Conservation (phyloP, 2,113 vertebrate species). For the Cyphomyrus discorhynchus region DNA sequence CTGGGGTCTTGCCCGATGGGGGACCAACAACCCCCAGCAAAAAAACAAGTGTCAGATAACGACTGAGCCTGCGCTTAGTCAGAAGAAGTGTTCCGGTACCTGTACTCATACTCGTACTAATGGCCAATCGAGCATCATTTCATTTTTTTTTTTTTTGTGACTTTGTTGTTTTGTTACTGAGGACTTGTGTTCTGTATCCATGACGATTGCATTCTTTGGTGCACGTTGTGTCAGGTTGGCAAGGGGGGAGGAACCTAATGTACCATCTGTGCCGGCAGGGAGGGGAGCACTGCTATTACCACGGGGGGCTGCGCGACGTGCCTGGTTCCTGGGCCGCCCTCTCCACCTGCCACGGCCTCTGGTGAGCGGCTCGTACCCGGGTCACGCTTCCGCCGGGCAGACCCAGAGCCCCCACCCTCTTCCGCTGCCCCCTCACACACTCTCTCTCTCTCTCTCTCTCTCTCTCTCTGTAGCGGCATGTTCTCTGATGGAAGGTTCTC, state of each 20-base stretch:
- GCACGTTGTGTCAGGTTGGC: constrained; percentile 19
- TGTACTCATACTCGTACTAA: neutral
- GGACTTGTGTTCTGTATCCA: constrained; percentile 5
- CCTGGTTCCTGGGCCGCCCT: constrained; percentile 75
- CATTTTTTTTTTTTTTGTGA: neutral
- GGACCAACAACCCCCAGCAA: neutral
- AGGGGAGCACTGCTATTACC: constrained; percentile 93
- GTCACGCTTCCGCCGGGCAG: neutral
- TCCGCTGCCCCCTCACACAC: neutral
- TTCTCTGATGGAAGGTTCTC: constrained; percentile 80
- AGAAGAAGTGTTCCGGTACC: neutral
- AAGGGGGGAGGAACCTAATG: neutral
- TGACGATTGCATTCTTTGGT: constrained; percentile 6
- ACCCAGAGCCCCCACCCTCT: neutral
- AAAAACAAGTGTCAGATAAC: neutral
- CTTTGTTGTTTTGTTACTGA: neutral
- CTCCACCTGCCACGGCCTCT: constrained; percentile 83
- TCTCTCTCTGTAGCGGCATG: constrained; percentile 65
- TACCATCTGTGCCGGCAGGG: constrained; percentile 57
- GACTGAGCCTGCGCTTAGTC: neutral
- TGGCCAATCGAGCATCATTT: neutral
- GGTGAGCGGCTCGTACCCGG: constrained; percentile 52
- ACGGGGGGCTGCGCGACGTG: constrained; percentile 71
- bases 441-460: constrained; percentile 9
- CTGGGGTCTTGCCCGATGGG: neutral